phyloP scores from a whole-genome alignment of 1,140 invertebrate genomes.

The Lamellibrachia luymesi region DNA sequence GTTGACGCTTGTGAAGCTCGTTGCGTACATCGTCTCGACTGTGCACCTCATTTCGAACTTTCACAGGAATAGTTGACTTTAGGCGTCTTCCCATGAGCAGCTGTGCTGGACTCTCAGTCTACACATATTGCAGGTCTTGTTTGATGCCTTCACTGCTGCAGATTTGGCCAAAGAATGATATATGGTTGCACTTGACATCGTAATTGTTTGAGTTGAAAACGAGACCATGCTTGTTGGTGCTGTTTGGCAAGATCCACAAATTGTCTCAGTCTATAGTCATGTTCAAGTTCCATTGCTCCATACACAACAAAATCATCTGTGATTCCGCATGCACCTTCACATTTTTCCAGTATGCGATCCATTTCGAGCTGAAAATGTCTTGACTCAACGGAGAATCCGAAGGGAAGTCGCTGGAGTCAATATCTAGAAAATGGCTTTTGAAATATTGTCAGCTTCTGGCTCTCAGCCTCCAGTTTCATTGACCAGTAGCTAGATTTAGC shows the following conservation, averaged over 20 bases:
- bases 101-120: too few relatives aligned
- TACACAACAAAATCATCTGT: slow-evolving; percentile 17
- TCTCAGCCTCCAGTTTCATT: slow-evolving; percentile 37
- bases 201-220: slow-evolving; percentile 32
- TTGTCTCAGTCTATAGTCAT: slow-evolving; percentile 32
- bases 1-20: background rate
- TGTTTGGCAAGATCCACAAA: slow-evolving; percentile 27
- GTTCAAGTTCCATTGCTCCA: slow-evolving; percentile 31
- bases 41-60: too few relatives aligned
- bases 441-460: slow-evolving; percentile 39
- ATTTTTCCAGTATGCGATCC: slow-evolving; percentile 33
- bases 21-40: too few relatives aligned
- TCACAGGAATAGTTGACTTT: too few relatives aligned
- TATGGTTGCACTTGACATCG: slow-evolving; percentile 27
- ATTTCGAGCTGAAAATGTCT: slow-evolving; percentile 43
- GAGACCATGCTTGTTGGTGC: slow-evolving; percentile 23
- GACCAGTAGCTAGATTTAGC: slow-evolving; percentile 47
- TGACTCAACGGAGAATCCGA: slow-evolving; percentile 37
- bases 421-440: slow-evolving; percentile 39
- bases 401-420: slow-evolving; percentile 37
- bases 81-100: too few relatives aligned
- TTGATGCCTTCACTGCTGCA: slow-evolving; percentile 46
- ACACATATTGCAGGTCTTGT: slow-evolving; percentile 33
- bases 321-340: slow-evolving; percentile 47
- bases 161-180: slow-evolving; percentile 53